Conservation (phyloP, 1,140 invertebrate genomes). For the Heliconius congener region DNA sequence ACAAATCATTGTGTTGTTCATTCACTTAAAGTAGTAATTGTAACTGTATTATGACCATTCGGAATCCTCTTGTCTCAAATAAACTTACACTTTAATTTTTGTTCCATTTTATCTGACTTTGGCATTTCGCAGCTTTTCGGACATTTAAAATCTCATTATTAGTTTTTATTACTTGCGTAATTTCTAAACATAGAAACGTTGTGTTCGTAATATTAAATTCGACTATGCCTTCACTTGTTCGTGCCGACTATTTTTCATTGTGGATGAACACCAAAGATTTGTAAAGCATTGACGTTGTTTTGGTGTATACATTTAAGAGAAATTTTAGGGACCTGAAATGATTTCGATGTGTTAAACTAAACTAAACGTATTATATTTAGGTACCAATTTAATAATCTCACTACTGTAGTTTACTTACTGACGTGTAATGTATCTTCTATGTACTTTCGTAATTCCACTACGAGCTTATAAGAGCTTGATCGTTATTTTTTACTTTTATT, state of each 20-base stretch:
- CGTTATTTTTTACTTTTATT: slow-evolving; percentile 63
- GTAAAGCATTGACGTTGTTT: slow-evolving; percentile 75
- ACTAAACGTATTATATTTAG: slow-evolving; percentile 70
- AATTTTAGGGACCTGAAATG: slow-evolving; percentile 79
- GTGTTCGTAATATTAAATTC: slow-evolving; percentile 75
- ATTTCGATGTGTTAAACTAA: slow-evolving; percentile 71
- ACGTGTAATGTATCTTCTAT: slow-evolving; percentile 44
- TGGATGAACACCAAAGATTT: slow-evolving; percentile 80
- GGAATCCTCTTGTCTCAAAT: background rate
- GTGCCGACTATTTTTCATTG: slow-evolving; percentile 73
- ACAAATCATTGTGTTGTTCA: slow-evolving; percentile 50
- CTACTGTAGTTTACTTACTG: slow-evolving; percentile 39
- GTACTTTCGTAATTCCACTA: slow-evolving; percentile 68
- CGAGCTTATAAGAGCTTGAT: slow-evolving; percentile 54
- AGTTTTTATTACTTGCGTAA: slow-evolving; percentile 70
- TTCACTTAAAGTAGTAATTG: slow-evolving; percentile 45
- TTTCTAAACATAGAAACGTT: slow-evolving; percentile 67
- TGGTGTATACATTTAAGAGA: slow-evolving; percentile 78
- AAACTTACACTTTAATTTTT: slow-evolving; percentile 16
- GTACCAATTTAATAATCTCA: slow-evolving; percentile 78
- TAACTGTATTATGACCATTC: slow-evolving; percentile 17
- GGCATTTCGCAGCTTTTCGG: slow-evolving; percentile 76
- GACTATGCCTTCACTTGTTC: slow-evolving; percentile 62
- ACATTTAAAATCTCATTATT: slow-evolving; percentile 77
- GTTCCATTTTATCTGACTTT: slow-evolving; percentile 67